Percentiles rank a stretch among this genome's conserved stretches.
phyloP scores from a whole-genome alignment of 1,140 invertebrate species.

The Anastatus disparis region DNA sequence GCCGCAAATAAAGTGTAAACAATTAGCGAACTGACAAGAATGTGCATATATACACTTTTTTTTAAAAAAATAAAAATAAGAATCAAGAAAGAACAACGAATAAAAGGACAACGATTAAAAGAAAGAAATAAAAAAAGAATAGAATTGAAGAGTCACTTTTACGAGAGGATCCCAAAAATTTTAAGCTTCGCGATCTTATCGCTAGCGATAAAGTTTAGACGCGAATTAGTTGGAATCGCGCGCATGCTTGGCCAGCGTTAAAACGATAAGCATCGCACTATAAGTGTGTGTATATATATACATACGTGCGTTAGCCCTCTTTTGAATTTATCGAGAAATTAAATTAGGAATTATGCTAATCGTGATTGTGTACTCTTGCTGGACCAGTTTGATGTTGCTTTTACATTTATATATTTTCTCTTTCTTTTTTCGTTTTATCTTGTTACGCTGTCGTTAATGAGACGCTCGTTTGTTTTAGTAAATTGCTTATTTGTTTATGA shows the following conservation, averaged over 20 bases:
- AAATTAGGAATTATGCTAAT: constrained; percentile 43
- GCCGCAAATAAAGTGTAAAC: constrained; percentile 25
- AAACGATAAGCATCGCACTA: neutral
- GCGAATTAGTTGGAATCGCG: constrained; percentile 38
- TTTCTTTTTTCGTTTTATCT: constrained; percentile 10
- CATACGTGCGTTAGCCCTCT: constrained; percentile 5
- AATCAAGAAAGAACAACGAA: neutral
- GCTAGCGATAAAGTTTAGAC: constrained; percentile 37
- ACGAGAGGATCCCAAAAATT: constrained; percentile 21
- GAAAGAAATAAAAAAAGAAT: neutral
- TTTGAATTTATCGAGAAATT: constrained; percentile 41
- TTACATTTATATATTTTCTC: neutral
- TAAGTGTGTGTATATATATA: neutral
- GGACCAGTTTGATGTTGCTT: constrained; percentile 26
- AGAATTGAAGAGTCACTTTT: neutral
- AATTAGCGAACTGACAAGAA: too few species aligned
- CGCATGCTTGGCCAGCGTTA: neutral
- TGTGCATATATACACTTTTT: too few species aligned
- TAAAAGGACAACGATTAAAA: neutral
- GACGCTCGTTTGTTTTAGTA: constrained; percentile 16
- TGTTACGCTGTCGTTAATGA: constrained; percentile 29
- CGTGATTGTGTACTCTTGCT: neutral
- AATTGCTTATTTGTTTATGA: constrained; percentile 23
- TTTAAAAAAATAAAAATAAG: too few species aligned
- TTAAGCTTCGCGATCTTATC: constrained; percentile 31